Conservation (phyloP, 2,797 vertebrate species). For the Strix occidentalis region DNA sequence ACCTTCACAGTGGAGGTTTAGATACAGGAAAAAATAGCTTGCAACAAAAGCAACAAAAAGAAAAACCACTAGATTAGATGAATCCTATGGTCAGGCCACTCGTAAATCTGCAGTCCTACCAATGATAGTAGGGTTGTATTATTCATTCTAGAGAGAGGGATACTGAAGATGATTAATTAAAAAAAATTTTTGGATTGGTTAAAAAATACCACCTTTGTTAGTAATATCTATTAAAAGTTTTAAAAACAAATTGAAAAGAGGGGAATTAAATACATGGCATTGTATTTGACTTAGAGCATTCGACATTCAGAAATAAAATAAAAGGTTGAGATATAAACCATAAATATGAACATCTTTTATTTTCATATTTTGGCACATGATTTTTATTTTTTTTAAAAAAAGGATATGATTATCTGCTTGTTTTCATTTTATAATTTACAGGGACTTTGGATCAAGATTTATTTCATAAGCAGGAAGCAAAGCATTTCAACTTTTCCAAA, state of each 20-base stretch:
- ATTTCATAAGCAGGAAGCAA: background rate
- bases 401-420: accelerated
- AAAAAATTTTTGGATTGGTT: background rate
- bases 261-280: background rate
- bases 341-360: background rate
- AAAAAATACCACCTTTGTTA: background rate
- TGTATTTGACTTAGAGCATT: background rate
- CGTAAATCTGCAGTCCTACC: background rate
- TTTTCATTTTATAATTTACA: background rate
- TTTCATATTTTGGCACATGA: background rate
- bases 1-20: background rate
- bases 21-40: background rate
- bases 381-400: background rate
- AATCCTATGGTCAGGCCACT: background rate
- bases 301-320: background rate
- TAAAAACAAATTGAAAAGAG: background rate
- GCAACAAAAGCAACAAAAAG: background rate
- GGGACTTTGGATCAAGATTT: background rate
- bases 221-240: background rate
- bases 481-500: background rate
- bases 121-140: background rate
- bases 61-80: background rate
- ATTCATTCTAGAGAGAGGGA: background rate
- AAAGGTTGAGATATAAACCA: background rate
- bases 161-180: background rate